Evolutionary conservation across 2,888 invertebrate genomes (phyloP).

Genomic region (Carterocephalus palaemon): DNA sequence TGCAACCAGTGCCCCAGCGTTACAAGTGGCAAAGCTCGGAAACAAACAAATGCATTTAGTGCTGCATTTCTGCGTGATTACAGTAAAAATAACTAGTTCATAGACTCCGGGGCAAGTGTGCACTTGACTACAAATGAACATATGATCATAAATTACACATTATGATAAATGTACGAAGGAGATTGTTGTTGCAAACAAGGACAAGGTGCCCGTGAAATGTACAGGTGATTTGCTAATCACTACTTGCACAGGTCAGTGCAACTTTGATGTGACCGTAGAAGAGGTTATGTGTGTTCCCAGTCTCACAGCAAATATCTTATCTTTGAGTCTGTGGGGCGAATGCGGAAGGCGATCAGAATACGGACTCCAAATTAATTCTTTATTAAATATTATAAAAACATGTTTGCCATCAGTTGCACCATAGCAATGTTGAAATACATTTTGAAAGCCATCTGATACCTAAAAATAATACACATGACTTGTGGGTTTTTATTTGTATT

Average conservation of each 20-base stretch:
- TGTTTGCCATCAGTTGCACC: too few species aligned
- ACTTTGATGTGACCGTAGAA: slow-evolving; percentile 29
- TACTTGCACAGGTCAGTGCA: slow-evolving; percentile 14
- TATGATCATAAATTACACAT: slow-evolving; percentile 24
- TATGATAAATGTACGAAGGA: slow-evolving; percentile 17
- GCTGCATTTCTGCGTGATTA: slow-evolving; percentile 33
- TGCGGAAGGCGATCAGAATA: too few species aligned
- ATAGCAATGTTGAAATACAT: too few species aligned
- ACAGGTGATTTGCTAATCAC: slow-evolving; percentile 27
- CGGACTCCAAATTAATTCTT: too few species aligned
- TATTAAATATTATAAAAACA: too few species aligned
- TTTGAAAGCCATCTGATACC: too few species aligned
- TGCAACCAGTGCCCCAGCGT: slow-evolving; percentile 31
- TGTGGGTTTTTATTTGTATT: too few species aligned
- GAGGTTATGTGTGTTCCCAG: slow-evolving; percentile 28
- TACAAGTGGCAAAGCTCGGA: slow-evolving; percentile 28
- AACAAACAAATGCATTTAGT: slow-evolving; percentile 33
- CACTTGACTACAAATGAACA: slow-evolving; percentile 27
- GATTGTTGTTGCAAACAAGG: slow-evolving; percentile 29
- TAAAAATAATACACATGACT: too few species aligned
- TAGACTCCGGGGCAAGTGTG: slow-evolving; percentile 35
- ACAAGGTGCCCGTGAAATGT: slow-evolving; percentile 25
- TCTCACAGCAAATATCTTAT: slow-evolving; percentile 28
- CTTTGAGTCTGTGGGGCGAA: slow-evolving; percentile 29
- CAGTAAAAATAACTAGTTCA: slow-evolving; percentile 34